Evolutionary conservation across 37 sponge, comb jelly and placozoan species (phyloP), one percentile per base, ranked within the genome.

Genomic region (Halichondria panicea): DNA sequence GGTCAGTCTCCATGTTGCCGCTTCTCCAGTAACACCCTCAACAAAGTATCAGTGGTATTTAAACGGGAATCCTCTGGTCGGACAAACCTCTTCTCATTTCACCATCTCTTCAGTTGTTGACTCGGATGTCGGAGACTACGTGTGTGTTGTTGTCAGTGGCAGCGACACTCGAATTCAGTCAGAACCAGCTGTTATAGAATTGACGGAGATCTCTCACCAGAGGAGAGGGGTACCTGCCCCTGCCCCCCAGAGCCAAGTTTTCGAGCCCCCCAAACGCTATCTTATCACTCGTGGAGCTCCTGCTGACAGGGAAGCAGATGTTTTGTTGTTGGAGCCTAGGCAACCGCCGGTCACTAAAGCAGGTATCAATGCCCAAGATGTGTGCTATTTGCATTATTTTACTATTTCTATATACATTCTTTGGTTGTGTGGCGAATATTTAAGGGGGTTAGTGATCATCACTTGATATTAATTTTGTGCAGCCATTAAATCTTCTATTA

Each of bases 1-100:
- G 28, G 54, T 81, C 7, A 50, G 37, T 8, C 40, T 81, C 40
- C 43, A 71, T 36, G 66, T 62, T 4, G 63, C 71, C 15, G 13
- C 52, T 48, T 48, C 52, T 18, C 13, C 11, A 15, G 52, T 8
- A 41, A 25, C 45, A 11, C n/a, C 7, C 45, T 21, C 35, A 46
- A 69, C 70, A 5, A 22, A n/a, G 25, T 84, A 42, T 65, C 84
- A 84, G 63, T 84, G 84, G 84, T 84, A 70, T 64, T 76, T 48
- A 43, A 71, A 84, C 52, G 52, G 52, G 21, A 3, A 35, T 3
- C 71, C 54, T 18, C 71, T 76, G 41, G 46, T 21, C 0, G 70
- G 77, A 1, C 45, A 67, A 32, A 57, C 27, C 41, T 19, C 22
- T 30, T 42, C 30, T n/a, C 48, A 69, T 34, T 28, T 84, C 21